phyloP scores from a whole-genome alignment of 2,888 invertebrate genomes.

The Metacarcinus magister region DNA sequence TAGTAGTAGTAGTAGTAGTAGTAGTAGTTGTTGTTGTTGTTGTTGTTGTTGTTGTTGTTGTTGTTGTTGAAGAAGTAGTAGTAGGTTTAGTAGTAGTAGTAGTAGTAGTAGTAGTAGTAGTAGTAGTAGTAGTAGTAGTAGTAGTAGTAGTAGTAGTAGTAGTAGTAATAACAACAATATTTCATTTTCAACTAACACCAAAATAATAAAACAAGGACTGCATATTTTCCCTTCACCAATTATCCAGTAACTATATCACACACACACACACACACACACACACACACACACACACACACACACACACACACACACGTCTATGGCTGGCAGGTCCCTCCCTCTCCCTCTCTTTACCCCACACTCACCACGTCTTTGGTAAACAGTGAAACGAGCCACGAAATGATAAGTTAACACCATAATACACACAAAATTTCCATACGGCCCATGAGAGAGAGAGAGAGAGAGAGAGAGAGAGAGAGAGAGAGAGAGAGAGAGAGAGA shows the following conservation, averaged over 20 bases:
- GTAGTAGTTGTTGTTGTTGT: not conserved
- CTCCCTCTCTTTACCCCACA: not conserved
- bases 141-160: not conserved
- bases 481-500: conserved; percentile 22
- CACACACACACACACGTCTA: too few species aligned
- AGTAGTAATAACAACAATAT: not conserved
- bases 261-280: conserved; percentile 21
- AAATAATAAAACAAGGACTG: not conserved
- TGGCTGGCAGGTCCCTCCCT: not conserved
- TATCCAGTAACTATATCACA: not conserved
- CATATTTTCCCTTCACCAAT: not conserved
- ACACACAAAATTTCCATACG: not conserved
- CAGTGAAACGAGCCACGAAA: not conserved
- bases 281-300: too few species aligned
- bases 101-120: not conserved
- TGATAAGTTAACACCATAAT: not conserved
- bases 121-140: not conserved
- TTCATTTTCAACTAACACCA: not conserved
- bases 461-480: not conserved
- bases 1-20: not conserved
- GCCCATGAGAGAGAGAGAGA: conserved; percentile 5
- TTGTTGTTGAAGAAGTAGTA: not conserved
- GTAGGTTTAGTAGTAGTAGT: not conserved
- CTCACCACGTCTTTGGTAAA: not conserved
- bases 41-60: not conserved